Conservation (phyloP, 2,888 invertebrate genomes). For the Apamea crenata region DNA sequence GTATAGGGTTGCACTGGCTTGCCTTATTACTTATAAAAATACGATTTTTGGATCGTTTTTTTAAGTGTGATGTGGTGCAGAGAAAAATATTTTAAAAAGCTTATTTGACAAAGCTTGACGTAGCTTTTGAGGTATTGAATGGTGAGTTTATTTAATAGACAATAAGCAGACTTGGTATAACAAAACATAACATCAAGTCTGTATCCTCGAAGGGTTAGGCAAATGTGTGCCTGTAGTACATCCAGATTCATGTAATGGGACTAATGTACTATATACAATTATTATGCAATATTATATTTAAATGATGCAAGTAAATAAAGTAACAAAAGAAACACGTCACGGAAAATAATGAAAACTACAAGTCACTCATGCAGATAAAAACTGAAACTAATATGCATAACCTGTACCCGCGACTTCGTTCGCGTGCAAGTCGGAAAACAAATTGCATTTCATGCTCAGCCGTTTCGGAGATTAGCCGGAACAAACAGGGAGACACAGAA, state of each 20-base stretch:
- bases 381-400: not conserved
- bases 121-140: not conserved
- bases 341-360: not conserved
- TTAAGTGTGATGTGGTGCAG: too few species aligned
- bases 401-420: too few species aligned
- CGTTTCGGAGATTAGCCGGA: too few species aligned
- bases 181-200: not conserved
- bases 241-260: not conserved
- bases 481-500: too few species aligned
- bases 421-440: too few species aligned
- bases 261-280: not conserved
- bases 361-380: constrained; percentile 8
- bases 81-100: too few species aligned
- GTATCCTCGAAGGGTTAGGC: not conserved
- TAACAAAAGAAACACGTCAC: not conserved
- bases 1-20: constrained; percentile 53
- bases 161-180: not conserved
- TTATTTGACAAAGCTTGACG: not conserved
- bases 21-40: not conserved
- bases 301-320: not conserved
- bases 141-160: not conserved
- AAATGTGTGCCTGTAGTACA: not conserved
- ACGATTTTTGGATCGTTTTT: too few species aligned
- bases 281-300: not conserved
- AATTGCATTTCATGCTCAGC: too few species aligned